Base-by-base conservation (phyloP, 2,113 vertebrate genomes). In the Tachuris rubrigastra region DNA sequence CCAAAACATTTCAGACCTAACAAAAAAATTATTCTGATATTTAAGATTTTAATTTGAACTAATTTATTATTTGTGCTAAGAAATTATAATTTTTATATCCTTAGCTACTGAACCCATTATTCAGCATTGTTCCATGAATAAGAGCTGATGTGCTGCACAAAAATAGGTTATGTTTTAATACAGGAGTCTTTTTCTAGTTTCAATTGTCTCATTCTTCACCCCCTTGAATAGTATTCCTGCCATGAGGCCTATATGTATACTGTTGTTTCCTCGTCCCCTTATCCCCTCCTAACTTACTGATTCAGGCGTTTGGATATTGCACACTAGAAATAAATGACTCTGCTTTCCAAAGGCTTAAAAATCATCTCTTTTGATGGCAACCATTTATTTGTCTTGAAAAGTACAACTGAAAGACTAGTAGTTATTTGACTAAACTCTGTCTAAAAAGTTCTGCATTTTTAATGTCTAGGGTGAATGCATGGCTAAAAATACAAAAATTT, bases 21-120 rank as follows among this genome's bases (percentile, higher is more conserved):
- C 5, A 35, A 10, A 47, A 49, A 47, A 78, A 73, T 89, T 85
- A 77, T 53, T 60, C 37, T 82, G 67, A 71, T 16, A 79, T 46
- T 63, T 75, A 19, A 69, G 47, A 84, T 33, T 91, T 93, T 41
- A 86, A 52, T 96, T 86, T 96, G 67, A 78, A 84, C 49, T 92
- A 95, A 95, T 85, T 30, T 90, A 41, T 91, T 96, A 69, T 93
- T 96, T 95, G 90, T 55, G 66, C 75, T 50, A 74, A 87, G 80
- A 96, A 90, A 67, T 75, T 92, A 84, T 77, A 56, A 49, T 67
- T 72, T 80, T 92, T 19, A 31, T 94, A 71, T 41, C 92, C 37
- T 85, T 63, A 65, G 23, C 42, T 72, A 20, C 65, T 58, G 69
- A 91, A 90, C 63, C 53, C 82, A 47, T 87, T 91, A 76, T 71